A percentile compares a stretch with the other conserved stretches of the same genome.
Evolutionary conservation across 2,113 vertebrate genomes (phyloP).

Genomic region (Chitala chitala): DNA sequence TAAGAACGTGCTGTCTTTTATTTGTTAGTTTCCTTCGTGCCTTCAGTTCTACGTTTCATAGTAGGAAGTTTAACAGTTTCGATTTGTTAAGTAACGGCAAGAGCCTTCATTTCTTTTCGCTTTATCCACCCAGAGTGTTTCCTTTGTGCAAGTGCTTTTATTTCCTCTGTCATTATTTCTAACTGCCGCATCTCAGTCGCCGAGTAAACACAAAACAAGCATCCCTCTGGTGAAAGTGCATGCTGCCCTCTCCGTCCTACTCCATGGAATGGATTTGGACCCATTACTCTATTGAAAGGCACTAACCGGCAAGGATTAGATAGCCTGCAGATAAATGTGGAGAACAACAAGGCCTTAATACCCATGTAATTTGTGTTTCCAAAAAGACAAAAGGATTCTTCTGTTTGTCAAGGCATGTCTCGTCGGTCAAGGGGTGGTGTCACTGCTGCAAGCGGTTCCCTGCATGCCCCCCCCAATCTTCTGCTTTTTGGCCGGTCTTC

Average conservation of each 20-base stretch:
- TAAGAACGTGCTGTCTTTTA: slow-evolving; percentile 9
- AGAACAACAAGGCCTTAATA: slow-evolving; percentile 34
- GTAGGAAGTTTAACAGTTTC: background rate
- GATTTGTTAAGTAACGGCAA: background rate
- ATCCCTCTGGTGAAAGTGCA: background rate
- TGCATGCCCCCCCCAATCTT: slow-evolving; percentile 39
- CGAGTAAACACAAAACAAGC: slow-evolving; percentile 4
- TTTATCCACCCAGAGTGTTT: background rate
- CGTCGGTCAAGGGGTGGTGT: slow-evolving; percentile 37
- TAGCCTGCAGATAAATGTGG: slow-evolving; percentile 30
- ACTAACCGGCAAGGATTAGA: slow-evolving; percentile 25
- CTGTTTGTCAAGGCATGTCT: slow-evolving; percentile 27
- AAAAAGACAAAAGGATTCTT: slow-evolving; percentile 41
- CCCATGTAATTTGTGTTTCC: slow-evolving; percentile 40
- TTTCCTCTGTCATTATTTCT: background rate
- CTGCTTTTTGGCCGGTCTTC: slow-evolving; percentile 18
- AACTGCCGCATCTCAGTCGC: background rate
- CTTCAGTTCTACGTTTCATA: background rate
- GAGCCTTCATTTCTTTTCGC: background rate
- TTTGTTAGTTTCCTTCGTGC: background rate
- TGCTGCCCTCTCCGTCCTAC: background rate
- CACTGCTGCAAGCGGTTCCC: slow-evolving; percentile 44
- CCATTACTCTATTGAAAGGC: slow-evolving; percentile 26
- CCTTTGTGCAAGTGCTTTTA: background rate
- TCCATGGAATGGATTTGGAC: background rate